A percentile compares a stretch with the other conserved stretches of the same genome.
phyloP scores from a whole-genome alignment of 1,140 invertebrate species.

The Thaumatotibia leucotreta region DNA sequence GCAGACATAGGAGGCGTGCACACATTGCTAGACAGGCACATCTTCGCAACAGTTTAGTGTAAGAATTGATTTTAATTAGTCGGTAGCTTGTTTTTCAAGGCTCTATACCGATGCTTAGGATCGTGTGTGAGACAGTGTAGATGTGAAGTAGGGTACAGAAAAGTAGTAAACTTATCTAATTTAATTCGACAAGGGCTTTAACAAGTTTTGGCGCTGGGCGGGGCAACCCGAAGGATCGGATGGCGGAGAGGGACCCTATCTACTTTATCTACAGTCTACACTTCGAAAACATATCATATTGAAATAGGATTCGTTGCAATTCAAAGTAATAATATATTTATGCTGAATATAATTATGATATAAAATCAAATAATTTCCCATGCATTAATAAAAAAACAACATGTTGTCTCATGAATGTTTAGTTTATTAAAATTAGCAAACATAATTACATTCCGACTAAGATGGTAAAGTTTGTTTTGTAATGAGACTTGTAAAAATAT shows the following conservation, averaged over 20 bases:
- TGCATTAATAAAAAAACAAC: too few species aligned
- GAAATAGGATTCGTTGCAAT: conserved; percentile 23
- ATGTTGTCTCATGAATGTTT: too few species aligned
- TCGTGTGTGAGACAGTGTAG: conserved; percentile 51
- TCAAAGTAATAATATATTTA: not conserved
- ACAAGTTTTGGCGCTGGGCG: conserved; percentile 68
- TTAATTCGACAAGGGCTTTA: conserved; percentile 40
- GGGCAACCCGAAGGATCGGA: conserved; percentile 59
- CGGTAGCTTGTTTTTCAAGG: conserved; percentile 50
- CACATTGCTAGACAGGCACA: conserved; percentile 69
- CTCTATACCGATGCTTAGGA: conserved; percentile 37
- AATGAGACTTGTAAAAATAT: too few species aligned
- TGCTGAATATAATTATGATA: conserved; percentile 7
- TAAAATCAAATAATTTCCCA: conserved; percentile 8
- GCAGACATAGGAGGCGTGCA: conserved; percentile 69
- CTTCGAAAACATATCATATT: conserved; percentile 54
- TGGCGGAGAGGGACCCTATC: conserved; percentile 48
- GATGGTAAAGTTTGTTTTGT: not conserved
- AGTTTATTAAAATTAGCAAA: too few species aligned
- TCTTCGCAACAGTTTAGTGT: conserved; percentile 41
- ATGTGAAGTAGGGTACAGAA: conserved; percentile 55
- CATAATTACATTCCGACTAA: not conserved
- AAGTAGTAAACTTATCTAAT: conserved; percentile 39
- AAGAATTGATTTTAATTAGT: conserved; percentile 39
- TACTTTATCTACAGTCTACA: conserved; percentile 58